Evolutionary conservation across 2,113 vertebrate genomes (phyloP).

Genomic region (Aegotheles bennettii): DNA sequence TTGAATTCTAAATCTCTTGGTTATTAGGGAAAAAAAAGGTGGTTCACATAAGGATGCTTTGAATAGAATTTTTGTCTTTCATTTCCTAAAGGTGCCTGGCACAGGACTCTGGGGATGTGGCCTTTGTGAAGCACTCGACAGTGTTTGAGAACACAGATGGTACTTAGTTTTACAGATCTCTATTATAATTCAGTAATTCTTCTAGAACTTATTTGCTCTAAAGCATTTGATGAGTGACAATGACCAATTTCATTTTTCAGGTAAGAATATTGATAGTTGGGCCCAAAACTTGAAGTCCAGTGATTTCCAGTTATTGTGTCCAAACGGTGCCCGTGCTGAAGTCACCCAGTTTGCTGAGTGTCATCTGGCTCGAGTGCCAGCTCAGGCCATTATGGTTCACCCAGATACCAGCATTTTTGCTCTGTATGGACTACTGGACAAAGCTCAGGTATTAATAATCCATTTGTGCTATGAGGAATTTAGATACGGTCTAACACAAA

Average conservation of each 20-base stretch:
- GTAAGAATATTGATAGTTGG: slow-evolving; percentile 80
- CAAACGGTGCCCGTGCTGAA: slow-evolving; percentile 82
- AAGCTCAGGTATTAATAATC: slow-evolving; percentile 81
- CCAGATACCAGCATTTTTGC: slow-evolving; percentile 78
- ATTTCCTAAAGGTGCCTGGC: slow-evolving; percentile 82
- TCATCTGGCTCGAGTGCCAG: slow-evolving; percentile 85
- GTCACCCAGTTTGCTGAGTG: slow-evolving; percentile 82
- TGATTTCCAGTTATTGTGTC: slow-evolving; percentile 90
- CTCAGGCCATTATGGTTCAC: slow-evolving; percentile 89
- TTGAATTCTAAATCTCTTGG: background rate
- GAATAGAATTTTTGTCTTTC: background rate
- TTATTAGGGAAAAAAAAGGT: background rate
- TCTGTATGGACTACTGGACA: slow-evolving; percentile 87
- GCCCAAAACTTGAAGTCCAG: slow-evolving; percentile 67
- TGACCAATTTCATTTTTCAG: slow-evolving; percentile 58
- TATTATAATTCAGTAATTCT: background rate
- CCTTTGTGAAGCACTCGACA: slow-evolving; percentile 91
- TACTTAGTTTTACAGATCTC: slow-evolving; percentile 23
- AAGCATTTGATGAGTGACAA: background rate
- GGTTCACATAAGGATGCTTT: background rate
- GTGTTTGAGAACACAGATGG: slow-evolving; percentile 90
- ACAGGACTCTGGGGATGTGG: slow-evolving; percentile 82
- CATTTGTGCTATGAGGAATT: background rate
- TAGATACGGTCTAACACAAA: background rate
- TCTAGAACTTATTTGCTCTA: background rate